Percentiles rank a stretch among this genome's conserved stretches.
Evolutionary conservation across 2,113 vertebrate genomes (phyloP).

Genomic region (Panthera uncia): DNA sequence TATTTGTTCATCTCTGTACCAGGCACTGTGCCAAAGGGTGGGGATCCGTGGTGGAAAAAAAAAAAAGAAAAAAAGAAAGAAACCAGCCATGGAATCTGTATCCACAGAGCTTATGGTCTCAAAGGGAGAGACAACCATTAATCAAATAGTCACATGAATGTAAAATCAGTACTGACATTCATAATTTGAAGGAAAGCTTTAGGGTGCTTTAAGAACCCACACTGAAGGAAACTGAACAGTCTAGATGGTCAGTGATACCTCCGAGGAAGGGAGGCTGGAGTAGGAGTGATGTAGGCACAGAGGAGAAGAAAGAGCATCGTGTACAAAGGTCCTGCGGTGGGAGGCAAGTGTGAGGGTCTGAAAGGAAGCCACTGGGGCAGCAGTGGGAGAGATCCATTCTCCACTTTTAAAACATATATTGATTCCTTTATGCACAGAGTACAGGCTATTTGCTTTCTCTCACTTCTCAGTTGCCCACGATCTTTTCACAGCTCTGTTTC

Average conservation of each 20-base stretch:
- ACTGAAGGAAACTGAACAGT: neutral
- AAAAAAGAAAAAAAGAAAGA: neutral
- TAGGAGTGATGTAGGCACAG: neutral
- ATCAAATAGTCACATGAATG: neutral
- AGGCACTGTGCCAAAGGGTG: neutral
- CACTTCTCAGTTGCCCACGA: constrained; percentile 35
- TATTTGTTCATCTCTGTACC: neutral
- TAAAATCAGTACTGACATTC: neutral
- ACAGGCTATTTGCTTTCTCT: constrained; percentile 20
- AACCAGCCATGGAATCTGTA: neutral
- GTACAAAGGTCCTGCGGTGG: constrained; percentile 30
- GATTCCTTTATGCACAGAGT: neutral
- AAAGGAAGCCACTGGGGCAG: neutral
- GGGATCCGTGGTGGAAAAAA: neutral
- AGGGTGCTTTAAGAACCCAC: neutral
- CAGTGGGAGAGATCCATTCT: neutral
- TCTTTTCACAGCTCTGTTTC: constrained; percentile 70
- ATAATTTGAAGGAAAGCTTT: neutral
- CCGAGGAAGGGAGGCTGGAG: neutral
- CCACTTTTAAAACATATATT: neutral
- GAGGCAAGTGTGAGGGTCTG: neutral
- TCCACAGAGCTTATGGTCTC: neutral
- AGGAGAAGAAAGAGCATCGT: neutral
- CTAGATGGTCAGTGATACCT: neutral
- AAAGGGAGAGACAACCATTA: neutral